Conservation (phyloP, 1,140 invertebrate species). For the Drosophila yakuba region DNA sequence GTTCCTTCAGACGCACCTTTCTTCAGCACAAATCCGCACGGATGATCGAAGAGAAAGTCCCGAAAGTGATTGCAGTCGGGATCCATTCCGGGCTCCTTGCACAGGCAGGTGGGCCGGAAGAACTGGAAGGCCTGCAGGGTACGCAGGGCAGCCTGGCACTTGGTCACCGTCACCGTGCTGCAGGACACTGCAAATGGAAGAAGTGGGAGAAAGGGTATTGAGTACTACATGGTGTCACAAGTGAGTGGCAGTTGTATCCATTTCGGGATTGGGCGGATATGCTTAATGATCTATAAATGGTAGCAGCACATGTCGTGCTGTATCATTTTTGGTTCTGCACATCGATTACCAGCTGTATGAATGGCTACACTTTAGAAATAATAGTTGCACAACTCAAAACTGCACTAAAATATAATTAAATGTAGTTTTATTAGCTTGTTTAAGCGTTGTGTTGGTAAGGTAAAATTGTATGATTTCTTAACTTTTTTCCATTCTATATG, state of each 20-base stretch:
- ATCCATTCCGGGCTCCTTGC: slow-evolving; percentile 94
- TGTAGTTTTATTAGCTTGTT: too few species aligned
- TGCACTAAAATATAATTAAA: too few species aligned
- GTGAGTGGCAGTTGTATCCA: slow-evolving; percentile 36
- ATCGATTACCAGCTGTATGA: slow-evolving; percentile 60
- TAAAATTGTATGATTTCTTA: too few species aligned
- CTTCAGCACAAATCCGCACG: slow-evolving; percentile 93
- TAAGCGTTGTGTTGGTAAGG: too few species aligned
- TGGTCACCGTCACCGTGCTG: slow-evolving; percentile 95
- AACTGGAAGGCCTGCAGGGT: slow-evolving; percentile 95
- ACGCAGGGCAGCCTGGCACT: slow-evolving; percentile 94
- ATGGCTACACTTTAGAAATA: slow-evolving; percentile 2
- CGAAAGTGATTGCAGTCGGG: slow-evolving; percentile 96
- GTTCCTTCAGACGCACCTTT: slow-evolving; percentile 88
- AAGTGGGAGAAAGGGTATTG: slow-evolving; percentile 16
- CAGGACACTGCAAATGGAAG: slow-evolving; percentile 91
- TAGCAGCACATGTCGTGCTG: slow-evolving; percentile 46
- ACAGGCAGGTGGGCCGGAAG: slow-evolving; percentile 96
- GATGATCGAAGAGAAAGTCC: slow-evolving; percentile 96
- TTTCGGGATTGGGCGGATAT: slow-evolving; percentile 42
- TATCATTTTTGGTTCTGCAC: slow-evolving; percentile 62
- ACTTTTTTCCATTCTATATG: too few species aligned
- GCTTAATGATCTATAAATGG: slow-evolving; percentile 81
- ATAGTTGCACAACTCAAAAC: not conserved
- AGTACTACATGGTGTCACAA: slow-evolving; percentile 33